These are phyloP conservation scores for Microctenopoma steveboyesi DNA, from an alignment of 2,797 vertebrate species.

Conservation along the genomic window DNA sequence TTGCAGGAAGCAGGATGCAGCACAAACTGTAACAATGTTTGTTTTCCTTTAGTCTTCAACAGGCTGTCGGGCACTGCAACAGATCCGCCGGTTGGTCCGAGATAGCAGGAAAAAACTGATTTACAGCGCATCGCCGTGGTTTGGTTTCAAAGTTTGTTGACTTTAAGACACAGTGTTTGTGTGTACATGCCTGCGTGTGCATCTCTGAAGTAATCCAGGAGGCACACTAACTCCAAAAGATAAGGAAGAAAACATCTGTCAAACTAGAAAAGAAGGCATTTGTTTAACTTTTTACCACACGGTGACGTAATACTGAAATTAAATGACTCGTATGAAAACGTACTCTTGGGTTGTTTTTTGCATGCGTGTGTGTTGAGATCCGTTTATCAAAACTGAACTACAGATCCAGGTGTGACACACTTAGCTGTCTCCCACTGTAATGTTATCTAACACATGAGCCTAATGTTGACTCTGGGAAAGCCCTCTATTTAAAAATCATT, in stretches of 20 bases:
- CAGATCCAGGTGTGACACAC: background rate
- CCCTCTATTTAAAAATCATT: conserved; percentile 13
- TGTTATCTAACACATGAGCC: conserved; percentile 24
- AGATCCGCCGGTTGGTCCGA: conserved; percentile 18
- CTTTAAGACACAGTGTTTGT: conserved; percentile 48
- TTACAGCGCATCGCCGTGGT: conserved; percentile 59
- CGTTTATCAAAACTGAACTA: background rate
- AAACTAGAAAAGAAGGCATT: conserved; percentile 15
- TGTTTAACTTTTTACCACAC: background rate
- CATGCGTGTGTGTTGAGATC: background rate
- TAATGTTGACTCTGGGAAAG: conserved; percentile 39
- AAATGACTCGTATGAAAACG: background rate
- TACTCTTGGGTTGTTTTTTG: background rate
- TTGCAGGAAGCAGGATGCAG: conserved; percentile 26
- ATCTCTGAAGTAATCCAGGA: conserved; percentile 27
- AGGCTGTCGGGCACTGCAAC: conserved; percentile 38
- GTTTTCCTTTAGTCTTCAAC: conserved; percentile 31
- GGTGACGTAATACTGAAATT: background rate
- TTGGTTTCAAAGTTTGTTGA: conserved; percentile 67
- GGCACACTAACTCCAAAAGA: conserved; percentile 59
- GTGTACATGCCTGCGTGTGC: conserved; percentile 19
- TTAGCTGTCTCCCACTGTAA: background rate
- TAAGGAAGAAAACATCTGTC: conserved; percentile 28
- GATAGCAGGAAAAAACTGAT: conserved; percentile 40
- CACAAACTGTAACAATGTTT: conserved; percentile 12